Conservation (phyloP, 2,888 invertebrate species). For the Brachypterus glaber region DNA sequence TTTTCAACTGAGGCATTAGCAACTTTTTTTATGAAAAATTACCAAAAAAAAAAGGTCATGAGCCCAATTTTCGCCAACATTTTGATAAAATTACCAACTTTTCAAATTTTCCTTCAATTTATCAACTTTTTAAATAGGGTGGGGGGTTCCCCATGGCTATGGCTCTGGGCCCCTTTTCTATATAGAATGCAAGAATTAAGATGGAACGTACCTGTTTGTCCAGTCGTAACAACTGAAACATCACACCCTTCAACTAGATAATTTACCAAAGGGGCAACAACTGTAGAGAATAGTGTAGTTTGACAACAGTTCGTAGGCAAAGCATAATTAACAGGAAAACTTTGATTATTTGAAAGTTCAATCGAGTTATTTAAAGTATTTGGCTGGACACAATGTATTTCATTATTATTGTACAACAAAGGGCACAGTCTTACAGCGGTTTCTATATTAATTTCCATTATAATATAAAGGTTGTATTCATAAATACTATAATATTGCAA, state of each 20-base stretch:
- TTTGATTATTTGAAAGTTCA: constrained; percentile 51
- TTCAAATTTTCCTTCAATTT: too few relatives aligned
- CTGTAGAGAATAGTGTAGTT: constrained; percentile 53
- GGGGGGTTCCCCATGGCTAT: too few relatives aligned
- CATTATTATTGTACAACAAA: constrained; percentile 42
- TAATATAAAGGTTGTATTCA: too few relatives aligned
- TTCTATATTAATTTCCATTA: constrained; percentile 65
- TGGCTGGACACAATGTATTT: constrained; percentile 50
- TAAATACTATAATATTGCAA: too few relatives aligned
- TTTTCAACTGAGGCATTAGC: too few relatives aligned
- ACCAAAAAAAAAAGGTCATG: too few relatives aligned
- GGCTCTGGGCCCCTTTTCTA: too few relatives aligned
- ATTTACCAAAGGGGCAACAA: constrained; percentile 56
- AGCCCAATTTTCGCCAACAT: too few relatives aligned
- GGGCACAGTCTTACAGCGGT: constrained; percentile 60
- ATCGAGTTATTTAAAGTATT: constrained; percentile 51
- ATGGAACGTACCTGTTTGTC: constrained; percentile 39
- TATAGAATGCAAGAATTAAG: too few relatives aligned
- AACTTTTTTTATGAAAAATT: too few relatives aligned
- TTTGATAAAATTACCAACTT: too few relatives aligned
- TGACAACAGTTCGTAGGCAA: constrained; percentile 54
- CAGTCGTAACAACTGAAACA: constrained; percentile 62
- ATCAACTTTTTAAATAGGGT: too few relatives aligned
- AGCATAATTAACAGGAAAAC: constrained; percentile 48
- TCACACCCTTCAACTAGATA: constrained; percentile 64